Conservation (phyloP, 2,888 invertebrate genomes). For the Coelopa pilipes region DNA sequence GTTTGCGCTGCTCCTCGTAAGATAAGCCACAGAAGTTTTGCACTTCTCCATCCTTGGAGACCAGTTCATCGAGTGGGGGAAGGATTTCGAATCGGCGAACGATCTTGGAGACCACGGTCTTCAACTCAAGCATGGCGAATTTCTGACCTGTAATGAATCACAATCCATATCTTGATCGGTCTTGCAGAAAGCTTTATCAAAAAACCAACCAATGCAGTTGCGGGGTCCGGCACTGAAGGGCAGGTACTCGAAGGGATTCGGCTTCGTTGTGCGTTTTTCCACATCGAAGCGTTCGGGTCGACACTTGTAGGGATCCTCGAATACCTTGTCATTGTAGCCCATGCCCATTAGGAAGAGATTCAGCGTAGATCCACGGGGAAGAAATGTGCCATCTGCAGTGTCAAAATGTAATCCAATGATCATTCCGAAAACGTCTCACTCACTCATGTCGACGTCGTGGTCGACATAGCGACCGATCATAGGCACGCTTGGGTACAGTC, state of each 20-base stretch:
- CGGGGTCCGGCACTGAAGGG: slow-evolving; percentile 75
- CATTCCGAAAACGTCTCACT: slow-evolving; percentile 22
- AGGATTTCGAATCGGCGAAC: slow-evolving; percentile 68
- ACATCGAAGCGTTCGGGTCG: slow-evolving; percentile 70
- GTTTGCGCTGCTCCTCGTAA: slow-evolving; percentile 39
- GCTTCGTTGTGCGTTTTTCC: slow-evolving; percentile 56
- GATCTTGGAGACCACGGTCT: slow-evolving; percentile 69
- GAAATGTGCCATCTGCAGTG: slow-evolving; percentile 57
- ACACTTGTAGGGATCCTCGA: slow-evolving; percentile 59
- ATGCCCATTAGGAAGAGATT: slow-evolving; percentile 53
- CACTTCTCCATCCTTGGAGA: slow-evolving; percentile 53
- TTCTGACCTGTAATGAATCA: slow-evolving; percentile 62
- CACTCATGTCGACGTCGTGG: slow-evolving; percentile 58
- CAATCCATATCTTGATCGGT: background rate
- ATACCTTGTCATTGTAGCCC: slow-evolving; percentile 58
- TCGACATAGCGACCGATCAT: slow-evolving; percentile 55
- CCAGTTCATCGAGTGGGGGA: slow-evolving; percentile 57
- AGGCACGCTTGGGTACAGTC: slow-evolving; percentile 63
- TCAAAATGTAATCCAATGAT: background rate
- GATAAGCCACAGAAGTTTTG: slow-evolving; percentile 49
- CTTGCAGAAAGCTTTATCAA: background rate
- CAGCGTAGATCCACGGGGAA: slow-evolving; percentile 55
- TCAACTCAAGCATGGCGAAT: slow-evolving; percentile 70
- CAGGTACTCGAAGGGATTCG: slow-evolving; percentile 70
- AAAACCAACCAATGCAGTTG: slow-evolving; percentile 69